These are phyloP conservation scores for Ambastaia sidthimunki DNA, from an alignment of 2,797 vertebrate species.

Conservation along the genomic window DNA sequence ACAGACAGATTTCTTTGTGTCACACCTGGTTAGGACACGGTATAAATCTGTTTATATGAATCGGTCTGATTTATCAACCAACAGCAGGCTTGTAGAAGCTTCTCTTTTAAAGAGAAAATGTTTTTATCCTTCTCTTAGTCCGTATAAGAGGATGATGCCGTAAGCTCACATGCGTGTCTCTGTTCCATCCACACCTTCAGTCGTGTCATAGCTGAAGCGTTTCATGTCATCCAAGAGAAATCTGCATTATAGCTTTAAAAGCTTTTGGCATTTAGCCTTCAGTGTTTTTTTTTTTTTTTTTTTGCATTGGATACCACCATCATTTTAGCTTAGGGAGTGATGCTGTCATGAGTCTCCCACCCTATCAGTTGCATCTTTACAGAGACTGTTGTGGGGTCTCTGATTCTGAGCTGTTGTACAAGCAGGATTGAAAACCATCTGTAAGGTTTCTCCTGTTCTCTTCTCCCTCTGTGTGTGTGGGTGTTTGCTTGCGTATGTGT, in stretches of 20 bases:
- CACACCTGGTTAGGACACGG: neutral
- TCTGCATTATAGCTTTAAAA: slow-evolving; percentile 48
- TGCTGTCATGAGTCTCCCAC: neutral
- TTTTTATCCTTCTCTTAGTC: slow-evolving; percentile 14
- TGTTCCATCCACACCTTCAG: neutral
- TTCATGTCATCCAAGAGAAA: slow-evolving; percentile 42
- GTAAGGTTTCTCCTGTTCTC: neutral
- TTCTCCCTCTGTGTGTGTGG: neutral
- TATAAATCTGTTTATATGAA: neutral
- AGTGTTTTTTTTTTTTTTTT: slow-evolving; percentile 1
- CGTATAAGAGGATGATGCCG: slow-evolving; percentile 16
- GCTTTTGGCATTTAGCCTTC: neutral
- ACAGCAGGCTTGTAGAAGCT: slow-evolving; percentile 30
- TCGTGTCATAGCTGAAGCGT: slow-evolving; percentile 10
- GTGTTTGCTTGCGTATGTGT: slow-evolving; percentile 7
- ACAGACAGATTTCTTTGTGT: neutral
- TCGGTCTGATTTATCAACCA: slow-evolving; percentile 14
- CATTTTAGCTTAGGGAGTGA: slow-evolving; percentile 10
- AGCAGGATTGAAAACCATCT: neutral
- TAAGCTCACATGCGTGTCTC: neutral
- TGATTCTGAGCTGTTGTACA: neutral
- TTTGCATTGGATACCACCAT: neutral
- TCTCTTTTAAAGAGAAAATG: slow-evolving; percentile 8
- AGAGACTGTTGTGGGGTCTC: neutral
- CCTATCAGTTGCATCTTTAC: neutral